A percentile compares a stretch with the other conserved stretches of the same genome.
phyloP scores from a whole-genome alignment of 1,140 invertebrate species.

The Sogatella furcifera region DNA sequence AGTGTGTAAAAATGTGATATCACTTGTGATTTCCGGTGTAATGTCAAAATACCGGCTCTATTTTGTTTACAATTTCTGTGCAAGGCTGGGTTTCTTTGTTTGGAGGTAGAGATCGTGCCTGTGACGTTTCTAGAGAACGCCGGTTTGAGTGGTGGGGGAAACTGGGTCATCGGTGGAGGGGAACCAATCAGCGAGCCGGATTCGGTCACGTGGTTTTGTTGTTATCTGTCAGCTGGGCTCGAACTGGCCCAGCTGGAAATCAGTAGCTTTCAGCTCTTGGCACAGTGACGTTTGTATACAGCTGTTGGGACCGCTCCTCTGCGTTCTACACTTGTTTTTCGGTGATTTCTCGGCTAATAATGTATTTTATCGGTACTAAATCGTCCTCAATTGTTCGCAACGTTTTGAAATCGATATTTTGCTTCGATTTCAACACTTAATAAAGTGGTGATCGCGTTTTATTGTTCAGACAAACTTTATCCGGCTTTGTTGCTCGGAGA shows the following conservation, averaged over 20 bases:
- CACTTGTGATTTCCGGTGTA: too few relatives aligned
- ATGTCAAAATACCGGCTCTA: too few relatives aligned
- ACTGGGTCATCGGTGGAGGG: conserved; percentile 3
- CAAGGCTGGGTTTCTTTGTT: too few relatives aligned
- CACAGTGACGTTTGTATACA: not conserved
- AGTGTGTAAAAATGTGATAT: too few relatives aligned
- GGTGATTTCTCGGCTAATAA: not conserved
- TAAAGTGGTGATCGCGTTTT: not conserved
- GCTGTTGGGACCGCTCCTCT: conserved; percentile 4
- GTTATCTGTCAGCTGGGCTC: conserved; percentile 22
- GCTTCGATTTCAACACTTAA: not conserved
- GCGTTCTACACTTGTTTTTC: not conserved
- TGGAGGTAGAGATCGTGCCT: too few relatives aligned
- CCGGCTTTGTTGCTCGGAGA: not conserved
- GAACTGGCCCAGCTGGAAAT: conserved; percentile 5
- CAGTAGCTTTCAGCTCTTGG: conserved; percentile 11
- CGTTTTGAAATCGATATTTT: not conserved
- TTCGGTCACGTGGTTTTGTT: conserved; percentile 24
- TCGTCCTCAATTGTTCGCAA: not conserved
- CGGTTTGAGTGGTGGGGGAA: conserved; percentile 1
- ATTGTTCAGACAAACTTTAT: not conserved
- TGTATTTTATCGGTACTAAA: conserved; percentile 8
- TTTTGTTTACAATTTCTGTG: too few relatives aligned
- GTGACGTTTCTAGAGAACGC: too few relatives aligned
- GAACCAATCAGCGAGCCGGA: conserved; percentile 18